Conservation (phyloP, 2,113 vertebrate species). For the Myrmophylax atrothorax region DNA sequence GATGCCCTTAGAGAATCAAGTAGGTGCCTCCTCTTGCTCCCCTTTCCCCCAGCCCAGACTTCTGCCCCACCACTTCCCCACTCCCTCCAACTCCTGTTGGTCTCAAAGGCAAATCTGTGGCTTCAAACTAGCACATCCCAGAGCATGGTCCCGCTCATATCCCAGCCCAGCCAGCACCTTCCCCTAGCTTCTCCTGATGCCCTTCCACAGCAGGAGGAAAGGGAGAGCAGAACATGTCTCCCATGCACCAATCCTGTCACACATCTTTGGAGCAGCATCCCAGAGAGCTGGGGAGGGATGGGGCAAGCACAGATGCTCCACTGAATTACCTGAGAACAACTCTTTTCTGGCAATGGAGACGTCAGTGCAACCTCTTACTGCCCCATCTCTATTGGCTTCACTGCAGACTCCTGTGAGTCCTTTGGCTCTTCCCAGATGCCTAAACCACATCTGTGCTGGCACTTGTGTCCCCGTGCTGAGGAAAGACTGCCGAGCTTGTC, state of each 20-base stretch:
- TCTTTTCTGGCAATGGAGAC: background rate
- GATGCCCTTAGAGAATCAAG: background rate
- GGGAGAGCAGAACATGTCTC: background rate
- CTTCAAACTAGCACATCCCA: background rate
- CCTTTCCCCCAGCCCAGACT: background rate
- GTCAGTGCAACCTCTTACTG: background rate
- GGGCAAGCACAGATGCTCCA: background rate
- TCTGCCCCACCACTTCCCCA: background rate
- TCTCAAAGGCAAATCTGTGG: background rate
- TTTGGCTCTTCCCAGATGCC: background rate
- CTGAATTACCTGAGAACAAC: rapidly evolving
- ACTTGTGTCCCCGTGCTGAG: rapidly evolving
- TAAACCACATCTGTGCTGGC: rapidly evolving
- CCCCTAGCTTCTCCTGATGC: background rate
- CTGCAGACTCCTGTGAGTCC: rapidly evolving
- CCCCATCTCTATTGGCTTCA: background rate
- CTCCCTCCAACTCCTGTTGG: background rate
- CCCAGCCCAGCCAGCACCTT: background rate
- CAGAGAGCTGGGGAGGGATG: background rate
- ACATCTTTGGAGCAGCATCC: background rate
- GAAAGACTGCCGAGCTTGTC: background rate
- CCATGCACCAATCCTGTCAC: background rate
- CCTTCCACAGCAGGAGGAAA: background rate
- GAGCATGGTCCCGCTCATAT: rapidly evolving
- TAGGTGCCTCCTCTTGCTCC: rapidly evolving